phyloP scores from a whole-genome alignment of 2,797 vertebrate genomes.

The Miichthys miiuy region DNA sequence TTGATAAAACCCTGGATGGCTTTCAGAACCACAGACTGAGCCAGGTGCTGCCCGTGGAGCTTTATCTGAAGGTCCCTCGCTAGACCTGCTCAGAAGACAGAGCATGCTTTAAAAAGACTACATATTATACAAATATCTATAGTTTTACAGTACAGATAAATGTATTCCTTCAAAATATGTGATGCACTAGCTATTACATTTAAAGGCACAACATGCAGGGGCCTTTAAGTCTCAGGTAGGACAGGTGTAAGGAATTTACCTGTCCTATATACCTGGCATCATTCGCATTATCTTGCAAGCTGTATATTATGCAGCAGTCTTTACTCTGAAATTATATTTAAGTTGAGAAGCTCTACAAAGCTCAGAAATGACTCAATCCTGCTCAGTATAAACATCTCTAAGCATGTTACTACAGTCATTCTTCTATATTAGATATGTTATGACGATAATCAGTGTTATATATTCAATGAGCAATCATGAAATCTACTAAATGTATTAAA shows the following conservation, averaged over 20 bases:
- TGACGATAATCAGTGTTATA: neutral
- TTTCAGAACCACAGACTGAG: slow-evolving; percentile 85
- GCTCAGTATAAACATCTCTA: neutral
- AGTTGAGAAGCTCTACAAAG: neutral
- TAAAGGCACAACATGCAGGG: neutral
- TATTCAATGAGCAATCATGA: neutral
- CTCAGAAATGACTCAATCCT: neutral
- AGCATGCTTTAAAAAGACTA: neutral
- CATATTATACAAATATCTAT: neutral
- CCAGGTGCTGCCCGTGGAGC: slow-evolving; percentile 96
- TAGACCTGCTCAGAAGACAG: slow-evolving; percentile 84
- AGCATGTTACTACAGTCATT: neutral
- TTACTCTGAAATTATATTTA: neutral
- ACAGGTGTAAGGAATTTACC: neutral
- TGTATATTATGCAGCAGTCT: neutral
- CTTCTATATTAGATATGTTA: neutral
- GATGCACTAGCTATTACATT: neutral
- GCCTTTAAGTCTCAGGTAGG: neutral
- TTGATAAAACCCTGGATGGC: slow-evolving; percentile 88
- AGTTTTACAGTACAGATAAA: neutral
- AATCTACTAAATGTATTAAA: neutral
- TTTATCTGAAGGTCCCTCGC: slow-evolving; percentile 86
- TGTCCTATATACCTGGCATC: neutral
- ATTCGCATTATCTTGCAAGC: neutral
- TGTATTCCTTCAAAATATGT: neutral